Base-by-base conservation (phyloP, 1,140 invertebrate species). In the Formica exsecta region DNA sequence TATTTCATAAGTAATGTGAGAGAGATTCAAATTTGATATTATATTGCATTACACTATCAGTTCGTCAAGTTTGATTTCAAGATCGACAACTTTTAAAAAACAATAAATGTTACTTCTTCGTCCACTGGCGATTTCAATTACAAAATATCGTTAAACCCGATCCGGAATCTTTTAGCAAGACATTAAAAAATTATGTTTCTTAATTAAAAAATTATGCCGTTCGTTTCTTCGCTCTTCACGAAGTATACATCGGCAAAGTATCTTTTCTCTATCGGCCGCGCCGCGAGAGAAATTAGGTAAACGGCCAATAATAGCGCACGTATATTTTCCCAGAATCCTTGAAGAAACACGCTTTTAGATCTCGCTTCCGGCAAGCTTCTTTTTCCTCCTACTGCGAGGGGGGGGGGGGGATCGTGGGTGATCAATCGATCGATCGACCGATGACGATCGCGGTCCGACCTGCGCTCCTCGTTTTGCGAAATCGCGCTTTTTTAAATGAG, bases 341-440 rank as follows among this genome's bases (percentile, higher is more conserved):
- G 65, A 79, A 86, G 75, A 86, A 86, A 86, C 75, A 86, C 80
- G 70, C 85, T 73, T 83, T 61, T 83, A 83, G 79, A 83, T 73
- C 79, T 61, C 68, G 79, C 79, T 83, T 83, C 79, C 79, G 79
- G 66, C 68, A 83, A 61, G 38, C 79, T 83, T 83, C 79, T 83
- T 62, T 81, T 73, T 83, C 79, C 38, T 73, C 38, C 51, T 83
- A 36, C 66, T 54, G 79, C 38, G 79, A 5, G 79, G 36, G 65
- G 32, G 3, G 1, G 32, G 1, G 3, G 3, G 3, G 32, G 3
- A 57, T 38, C 36, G 74, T 8, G 32, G 32, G 36, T 29, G 44
- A 66, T 25, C 66, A 54, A 48, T 38, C 77, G 48, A 32, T 22
- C 48, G n/a, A 57, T 54, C 68, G 68, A 6, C 22, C 25, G 44